Evolutionary conservation across 2,797 vertebrate genomes (phyloP).

Genomic region (Xenentodon cancila): DNA sequence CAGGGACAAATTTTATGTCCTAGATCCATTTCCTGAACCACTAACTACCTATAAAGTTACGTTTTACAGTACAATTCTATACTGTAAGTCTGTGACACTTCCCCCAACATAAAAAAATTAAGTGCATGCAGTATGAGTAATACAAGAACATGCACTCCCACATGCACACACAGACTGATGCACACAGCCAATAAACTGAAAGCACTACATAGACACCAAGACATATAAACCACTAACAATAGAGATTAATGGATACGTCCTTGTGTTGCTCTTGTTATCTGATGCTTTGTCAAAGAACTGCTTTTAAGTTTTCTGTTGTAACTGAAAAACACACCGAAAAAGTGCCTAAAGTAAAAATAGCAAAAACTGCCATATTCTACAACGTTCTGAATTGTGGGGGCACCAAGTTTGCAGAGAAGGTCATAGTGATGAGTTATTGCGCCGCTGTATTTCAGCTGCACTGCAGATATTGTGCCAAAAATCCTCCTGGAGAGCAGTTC

Average conservation of each 20-base stretch:
- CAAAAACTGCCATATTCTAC: background rate
- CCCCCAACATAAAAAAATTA: background rate
- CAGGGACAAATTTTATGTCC: too few relatives aligned
- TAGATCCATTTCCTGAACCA: background rate
- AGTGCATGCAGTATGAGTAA: too few relatives aligned
- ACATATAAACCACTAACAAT: slow-evolving; percentile 5
- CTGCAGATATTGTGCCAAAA: slow-evolving; percentile 33
- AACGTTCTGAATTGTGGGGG: slow-evolving; percentile 7
- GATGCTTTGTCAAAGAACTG: slow-evolving; percentile 14
- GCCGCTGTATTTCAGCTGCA: slow-evolving; percentile 49
- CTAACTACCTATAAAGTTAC: background rate
- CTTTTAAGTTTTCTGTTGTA: background rate
- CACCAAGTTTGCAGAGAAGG: slow-evolving; percentile 26
- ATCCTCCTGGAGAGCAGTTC: slow-evolving; percentile 20
- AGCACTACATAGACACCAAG: background rate
- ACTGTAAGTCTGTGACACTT: background rate
- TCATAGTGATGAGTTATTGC: slow-evolving; percentile 17
- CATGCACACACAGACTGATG: background rate
- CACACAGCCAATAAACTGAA: background rate
- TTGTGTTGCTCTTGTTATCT: background rate
- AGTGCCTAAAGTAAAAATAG: background rate
- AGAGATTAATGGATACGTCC: slow-evolving; percentile 1
- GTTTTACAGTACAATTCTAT: background rate
- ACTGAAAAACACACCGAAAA: slow-evolving; percentile 7
- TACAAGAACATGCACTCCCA: too few relatives aligned